phyloP scores from a whole-genome alignment of 2,797 vertebrate genomes.

The Macroramphosus scolopax region DNA sequence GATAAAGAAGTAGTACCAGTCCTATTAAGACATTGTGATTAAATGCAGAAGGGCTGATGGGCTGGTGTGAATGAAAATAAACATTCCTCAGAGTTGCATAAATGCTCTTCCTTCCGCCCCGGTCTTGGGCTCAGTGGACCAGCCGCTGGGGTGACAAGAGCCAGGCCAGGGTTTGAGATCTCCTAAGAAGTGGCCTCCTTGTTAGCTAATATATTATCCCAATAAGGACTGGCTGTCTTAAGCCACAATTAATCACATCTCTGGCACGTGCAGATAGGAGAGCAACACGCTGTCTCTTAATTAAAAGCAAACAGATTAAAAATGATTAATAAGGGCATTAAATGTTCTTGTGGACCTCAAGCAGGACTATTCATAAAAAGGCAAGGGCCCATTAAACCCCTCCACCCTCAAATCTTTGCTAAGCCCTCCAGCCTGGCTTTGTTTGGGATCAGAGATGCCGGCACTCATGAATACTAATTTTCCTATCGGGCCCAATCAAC shows the following conservation, averaged over 20 bases:
- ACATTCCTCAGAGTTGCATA: conserved; percentile 26
- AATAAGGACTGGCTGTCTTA: conserved; percentile 95
- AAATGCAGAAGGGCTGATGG: conserved; percentile 38
- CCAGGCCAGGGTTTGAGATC: conserved; percentile 69
- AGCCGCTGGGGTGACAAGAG: conserved; percentile 45
- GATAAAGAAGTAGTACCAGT: conserved; percentile 23
- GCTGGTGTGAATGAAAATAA: conserved; percentile 40
- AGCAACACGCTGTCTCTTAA: conserved; percentile 99
- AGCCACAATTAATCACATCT: conserved; percentile 98
- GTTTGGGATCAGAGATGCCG: conserved; percentile 77
- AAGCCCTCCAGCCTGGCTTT: conserved; percentile 80
- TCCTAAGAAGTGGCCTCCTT: conserved; percentile 83
- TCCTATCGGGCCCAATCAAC: conserved; percentile 67
- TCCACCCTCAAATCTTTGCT: conserved; percentile 74
- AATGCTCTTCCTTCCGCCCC: conserved; percentile 21
- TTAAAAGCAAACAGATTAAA: conserved; percentile 99
- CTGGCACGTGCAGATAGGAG: conserved; percentile 98
- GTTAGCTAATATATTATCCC: conserved; percentile 94
- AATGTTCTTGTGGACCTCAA: conserved; percentile 94
- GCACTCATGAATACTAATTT: conserved; percentile 80
- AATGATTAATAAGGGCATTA: conserved; percentile 99
- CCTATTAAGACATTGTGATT: conserved; percentile 30
- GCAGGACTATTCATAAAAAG: conserved; percentile 84
- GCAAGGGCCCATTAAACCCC: conserved; percentile 75
- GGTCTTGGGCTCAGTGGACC: conserved; percentile 31